Percentiles rank a stretch among this genome's conserved stretches.
Conservation (phyloP, 2,888 invertebrate species). For the Onchidella celtica region DNA sequence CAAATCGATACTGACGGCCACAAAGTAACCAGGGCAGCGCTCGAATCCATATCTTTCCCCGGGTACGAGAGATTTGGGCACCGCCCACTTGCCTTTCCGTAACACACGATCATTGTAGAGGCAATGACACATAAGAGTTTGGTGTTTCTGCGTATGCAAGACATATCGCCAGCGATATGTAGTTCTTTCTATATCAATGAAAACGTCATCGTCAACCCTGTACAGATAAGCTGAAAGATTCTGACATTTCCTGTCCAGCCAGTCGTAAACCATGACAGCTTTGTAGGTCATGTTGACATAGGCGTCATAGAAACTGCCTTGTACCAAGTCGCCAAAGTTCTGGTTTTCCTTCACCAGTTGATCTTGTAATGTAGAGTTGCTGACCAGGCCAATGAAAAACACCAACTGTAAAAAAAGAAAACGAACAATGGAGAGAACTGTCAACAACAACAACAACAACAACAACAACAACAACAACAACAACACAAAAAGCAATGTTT, state of each 20-base stretch:
- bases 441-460: no score
- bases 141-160: neutral
- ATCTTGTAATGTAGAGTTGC: no score
- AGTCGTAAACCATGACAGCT: slow-evolving; percentile 18
- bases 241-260: no score
- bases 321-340: no score
- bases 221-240: no score
- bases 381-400: slow-evolving; percentile 12
- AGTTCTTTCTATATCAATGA: neutral
- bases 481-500: no score
- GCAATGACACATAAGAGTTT: slow-evolving; percentile 6
- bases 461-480: no score
- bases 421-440: no score
- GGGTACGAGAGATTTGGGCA: neutral
- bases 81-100: slow-evolving; percentile 24
- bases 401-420: no score
- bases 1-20: slow-evolving; percentile 66
- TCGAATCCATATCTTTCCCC: slow-evolving; percentile 66
- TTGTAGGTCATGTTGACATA: slow-evolving; percentile 41
- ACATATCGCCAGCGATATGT: neutral
- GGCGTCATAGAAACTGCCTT: no score
- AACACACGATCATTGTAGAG: neutral
- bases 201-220: no score
- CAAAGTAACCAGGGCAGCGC: slow-evolving; percentile 76
- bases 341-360: no score